Percentiles rank a stretch among this genome's conserved stretches.
Conservation (phyloP, 2,113 vertebrate species). For the Thymallus thymallus region DNA sequence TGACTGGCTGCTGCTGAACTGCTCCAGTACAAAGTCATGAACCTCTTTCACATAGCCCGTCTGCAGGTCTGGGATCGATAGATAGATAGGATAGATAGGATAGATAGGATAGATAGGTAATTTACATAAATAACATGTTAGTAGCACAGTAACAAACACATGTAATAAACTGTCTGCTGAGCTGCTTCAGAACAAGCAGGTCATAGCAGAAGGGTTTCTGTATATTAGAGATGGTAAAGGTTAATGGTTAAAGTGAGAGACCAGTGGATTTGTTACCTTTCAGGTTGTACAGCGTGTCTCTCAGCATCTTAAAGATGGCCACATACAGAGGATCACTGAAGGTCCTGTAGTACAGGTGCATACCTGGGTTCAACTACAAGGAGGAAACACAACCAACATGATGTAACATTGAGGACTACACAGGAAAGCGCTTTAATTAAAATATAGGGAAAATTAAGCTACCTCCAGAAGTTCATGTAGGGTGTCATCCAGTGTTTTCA, state of each 20-base stretch:
- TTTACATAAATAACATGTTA: background rate
- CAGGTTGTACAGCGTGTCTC: slow-evolving; percentile 91
- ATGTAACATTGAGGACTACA: background rate
- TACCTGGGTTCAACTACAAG: slow-evolving; percentile 72
- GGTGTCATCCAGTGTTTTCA: slow-evolving; percentile 83
- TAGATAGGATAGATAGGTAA: too few species aligned
- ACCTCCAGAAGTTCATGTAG: slow-evolving; percentile 82
- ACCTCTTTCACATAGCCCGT: slow-evolving; percentile 92
- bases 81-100: too few species aligned
- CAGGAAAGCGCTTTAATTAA: background rate
- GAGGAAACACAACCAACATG: slow-evolving; percentile 25
- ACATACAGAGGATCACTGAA: slow-evolving; percentile 96
- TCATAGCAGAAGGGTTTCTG: too few species aligned
- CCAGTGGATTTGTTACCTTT: slow-evolving; percentile 77
- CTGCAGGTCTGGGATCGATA: slow-evolving; percentile 88
- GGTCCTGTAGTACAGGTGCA: slow-evolving; percentile 85
- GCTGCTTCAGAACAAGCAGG: too few species aligned
- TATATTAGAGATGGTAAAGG: too few species aligned
- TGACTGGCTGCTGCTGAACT: slow-evolving; percentile 94
- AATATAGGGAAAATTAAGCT: background rate
- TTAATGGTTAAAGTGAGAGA: too few species aligned
- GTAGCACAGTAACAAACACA: background rate
- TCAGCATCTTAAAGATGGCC: slow-evolving; percentile 95
- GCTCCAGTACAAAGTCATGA: slow-evolving; percentile 96
- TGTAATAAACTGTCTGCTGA: too few species aligned